Base-by-base conservation (phyloP, 2,797 vertebrate species). In the Psittacula echo region DNA sequence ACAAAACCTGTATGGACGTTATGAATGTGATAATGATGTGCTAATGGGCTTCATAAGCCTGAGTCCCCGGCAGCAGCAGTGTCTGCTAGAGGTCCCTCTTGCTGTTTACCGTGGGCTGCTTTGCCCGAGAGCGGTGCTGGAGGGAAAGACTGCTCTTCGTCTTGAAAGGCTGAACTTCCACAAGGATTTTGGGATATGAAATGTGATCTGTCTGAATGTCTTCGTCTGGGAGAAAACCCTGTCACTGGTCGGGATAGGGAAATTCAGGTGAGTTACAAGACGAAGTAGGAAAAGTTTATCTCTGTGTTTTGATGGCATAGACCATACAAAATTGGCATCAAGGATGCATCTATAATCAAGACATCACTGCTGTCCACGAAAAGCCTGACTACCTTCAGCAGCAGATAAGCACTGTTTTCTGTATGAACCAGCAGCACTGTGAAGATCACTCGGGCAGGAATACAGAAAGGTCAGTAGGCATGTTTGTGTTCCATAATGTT, bases 391-490 rank as follows among this genome's bases (percentile, higher is more conserved):
- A 3, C 32, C 5, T 70, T 34, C 80, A 73, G 62, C 2, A 0
- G 13, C n/a, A 21, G 32, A 18, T 60, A 60, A 60, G 56, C n/a
- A 17, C 56, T 24, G n/a, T 37, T 82, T 90, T 89, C 71, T 5
- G 0, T 10, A 10, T 14, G 64, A 50, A 50, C 19, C 0, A 0
- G 9, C 2, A 0, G 22, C 4, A 2, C 45, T 32, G 22, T 0
- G 14, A 58, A 81, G 39, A 34, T 64, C 29, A 44, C 3, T 24
- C 17, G 2, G 8, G 24, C 50, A 70, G 61, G 30, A 85, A 21
- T 8, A 32, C 32, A 3, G 22, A 70, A 47, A 62, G 71, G 66
- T 92, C 39, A 56, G 92, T 87, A 45, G 19, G 10, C 32, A 60
- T 24, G 50, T 7, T 29, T 0, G 1, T 72, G 42, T 86, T 89